phyloP scores from a whole-genome alignment of 2,797 vertebrate genomes.

The Crenuchus spilurus region DNA sequence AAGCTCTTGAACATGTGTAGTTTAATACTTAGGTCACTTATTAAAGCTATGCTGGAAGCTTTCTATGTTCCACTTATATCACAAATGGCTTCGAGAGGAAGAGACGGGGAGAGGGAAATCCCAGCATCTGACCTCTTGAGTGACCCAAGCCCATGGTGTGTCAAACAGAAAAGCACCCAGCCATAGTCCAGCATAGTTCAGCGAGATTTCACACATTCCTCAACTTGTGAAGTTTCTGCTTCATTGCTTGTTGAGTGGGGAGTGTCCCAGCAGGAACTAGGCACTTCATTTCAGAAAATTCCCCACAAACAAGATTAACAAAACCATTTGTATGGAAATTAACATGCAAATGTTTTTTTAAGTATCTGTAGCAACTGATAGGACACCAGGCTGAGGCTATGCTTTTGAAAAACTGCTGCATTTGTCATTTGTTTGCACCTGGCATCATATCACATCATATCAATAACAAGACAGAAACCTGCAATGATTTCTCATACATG shows the following conservation, averaged over 20 bases:
- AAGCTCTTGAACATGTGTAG: no score
- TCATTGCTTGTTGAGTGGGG: background rate
- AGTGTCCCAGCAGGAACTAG: background rate
- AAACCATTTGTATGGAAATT: conserved; percentile 34
- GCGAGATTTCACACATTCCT: conserved; percentile 5
- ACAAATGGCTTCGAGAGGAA: no score
- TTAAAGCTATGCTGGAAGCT: no score
- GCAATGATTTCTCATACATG: background rate
- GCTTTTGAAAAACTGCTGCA: conserved; percentile 16
- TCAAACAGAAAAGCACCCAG: background rate
- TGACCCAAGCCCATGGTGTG: background rate
- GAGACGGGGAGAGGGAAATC: background rate
- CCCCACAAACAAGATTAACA: background rate
- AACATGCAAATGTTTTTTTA: conserved; percentile 31
- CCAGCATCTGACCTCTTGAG: background rate
- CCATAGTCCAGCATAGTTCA: background rate
- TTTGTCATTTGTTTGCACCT: conserved; percentile 30
- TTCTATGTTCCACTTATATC: no score
- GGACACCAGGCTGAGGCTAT: no score
- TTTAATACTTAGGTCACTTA: no score
- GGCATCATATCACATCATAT: conserved; percentile 9
- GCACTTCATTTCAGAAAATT: background rate
- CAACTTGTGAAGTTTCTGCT: background rate
- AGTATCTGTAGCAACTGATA: no score
- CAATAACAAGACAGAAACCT: conserved; percentile 26